Percentiles rank a stretch among this genome's conserved stretches.
Conservation (phyloP, 2,113 vertebrate genomes). For the Mirounga angustirostris region DNA sequence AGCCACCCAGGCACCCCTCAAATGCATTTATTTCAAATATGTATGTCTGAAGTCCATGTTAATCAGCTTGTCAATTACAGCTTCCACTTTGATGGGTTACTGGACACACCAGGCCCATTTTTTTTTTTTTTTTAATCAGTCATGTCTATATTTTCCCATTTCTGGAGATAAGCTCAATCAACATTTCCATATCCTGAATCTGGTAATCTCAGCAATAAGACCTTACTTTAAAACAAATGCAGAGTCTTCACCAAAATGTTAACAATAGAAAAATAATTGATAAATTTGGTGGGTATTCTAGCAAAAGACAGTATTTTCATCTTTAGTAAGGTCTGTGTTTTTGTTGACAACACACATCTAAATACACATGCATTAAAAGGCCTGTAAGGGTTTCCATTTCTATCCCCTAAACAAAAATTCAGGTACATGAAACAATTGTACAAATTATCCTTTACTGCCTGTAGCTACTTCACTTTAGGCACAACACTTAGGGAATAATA, state of each 20-base stretch:
- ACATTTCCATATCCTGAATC: not conserved
- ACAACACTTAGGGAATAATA: not conserved
- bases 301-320: not conserved
- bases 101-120: not conserved
- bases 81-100: not conserved
- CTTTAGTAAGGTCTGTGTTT: not conserved
- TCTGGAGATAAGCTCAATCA: not conserved
- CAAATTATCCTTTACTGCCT: not conserved
- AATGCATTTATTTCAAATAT: not conserved
- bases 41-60: not conserved
- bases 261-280: constrained; percentile 7
- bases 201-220: not conserved
- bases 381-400: not conserved
- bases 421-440: constrained; percentile 8
- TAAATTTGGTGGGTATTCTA: not conserved
- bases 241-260: not conserved
- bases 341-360: not conserved
- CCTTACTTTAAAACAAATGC: not conserved
- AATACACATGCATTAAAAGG: not conserved
- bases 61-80: not conserved
- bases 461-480: not conserved
- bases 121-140: not conserved
- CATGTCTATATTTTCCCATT: not conserved
- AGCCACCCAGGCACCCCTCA: too few relatives aligned
- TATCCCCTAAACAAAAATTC: constrained; percentile 45